Conservation (phyloP, 2,113 vertebrate species). For the Numenius arquata region DNA sequence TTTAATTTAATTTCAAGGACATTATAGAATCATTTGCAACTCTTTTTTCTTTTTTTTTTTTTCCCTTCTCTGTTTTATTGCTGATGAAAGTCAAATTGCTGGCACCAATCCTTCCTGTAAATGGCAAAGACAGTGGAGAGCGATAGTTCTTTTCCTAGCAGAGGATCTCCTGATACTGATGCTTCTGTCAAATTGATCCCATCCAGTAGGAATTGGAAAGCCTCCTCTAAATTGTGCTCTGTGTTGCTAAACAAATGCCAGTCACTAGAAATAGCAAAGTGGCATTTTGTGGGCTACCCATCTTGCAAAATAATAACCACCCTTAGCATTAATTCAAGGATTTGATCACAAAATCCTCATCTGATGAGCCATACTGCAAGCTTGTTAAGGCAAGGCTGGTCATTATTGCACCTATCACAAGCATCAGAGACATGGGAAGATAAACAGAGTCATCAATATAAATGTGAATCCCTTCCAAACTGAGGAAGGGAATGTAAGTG, state of each 20-base stretch:
- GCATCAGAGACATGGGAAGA: not conserved
- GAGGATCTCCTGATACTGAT: conserved; percentile 67
- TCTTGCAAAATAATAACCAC: conserved; percentile 49
- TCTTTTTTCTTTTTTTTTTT: not conserved
- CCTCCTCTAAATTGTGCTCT: conserved; percentile 56
- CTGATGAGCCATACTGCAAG: not conserved
- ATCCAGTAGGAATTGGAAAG: conserved; percentile 64
- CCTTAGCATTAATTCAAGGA: conserved; percentile 32
- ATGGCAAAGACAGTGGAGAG: conserved; percentile 56
- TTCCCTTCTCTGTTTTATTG: conserved; percentile 26
- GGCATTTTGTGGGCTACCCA: conserved; percentile 56
- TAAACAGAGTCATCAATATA: not conserved
- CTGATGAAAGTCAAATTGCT: conserved; percentile 60
- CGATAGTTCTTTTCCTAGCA: conserved; percentile 64
- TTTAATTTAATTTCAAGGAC: conserved; percentile 67
- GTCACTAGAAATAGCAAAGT: conserved; percentile 61
- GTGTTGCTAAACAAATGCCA: conserved; percentile 69
- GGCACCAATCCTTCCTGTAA: conserved; percentile 47
- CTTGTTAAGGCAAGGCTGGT: not conserved
- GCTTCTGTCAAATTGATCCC: conserved; percentile 66
- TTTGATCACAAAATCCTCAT: conserved; percentile 21
- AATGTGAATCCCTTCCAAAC: not conserved
- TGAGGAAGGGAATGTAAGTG: not conserved
- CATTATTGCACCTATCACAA: conserved; percentile 3
- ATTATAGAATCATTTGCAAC: conserved; percentile 44